A percentile compares a stretch with the other conserved stretches of the same genome.
phyloP scores from a whole-genome alignment of 2,888 invertebrate genomes.

The Ryuthela nishihirai region DNA sequence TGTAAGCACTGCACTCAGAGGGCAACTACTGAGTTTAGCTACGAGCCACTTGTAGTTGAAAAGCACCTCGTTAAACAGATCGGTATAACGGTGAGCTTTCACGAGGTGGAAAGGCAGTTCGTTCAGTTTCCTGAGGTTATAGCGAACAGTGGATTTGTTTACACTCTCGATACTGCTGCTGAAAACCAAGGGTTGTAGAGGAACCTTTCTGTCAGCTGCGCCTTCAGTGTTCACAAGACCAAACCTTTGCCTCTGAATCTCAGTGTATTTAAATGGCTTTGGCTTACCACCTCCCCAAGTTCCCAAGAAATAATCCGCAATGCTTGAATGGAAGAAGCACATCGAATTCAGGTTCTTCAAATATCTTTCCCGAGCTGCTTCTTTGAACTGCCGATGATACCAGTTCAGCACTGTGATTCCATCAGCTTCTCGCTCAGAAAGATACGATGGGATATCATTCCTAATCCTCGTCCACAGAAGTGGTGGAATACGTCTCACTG shows the following conservation, averaged over 20 bases:
- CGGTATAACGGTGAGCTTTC: conserved; percentile 80
- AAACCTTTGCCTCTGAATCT: conserved; percentile 67
- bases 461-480: conserved; percentile 94
- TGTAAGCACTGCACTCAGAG: conserved; percentile 85
- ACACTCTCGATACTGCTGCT: no score
- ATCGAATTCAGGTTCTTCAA: conserved; percentile 97
- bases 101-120: conserved; percentile 94
- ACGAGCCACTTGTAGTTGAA: conserved; percentile 98
- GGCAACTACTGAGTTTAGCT: conserved; percentile 91
- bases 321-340: conserved; percentile 92
- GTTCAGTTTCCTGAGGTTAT: conserved; percentile 93
- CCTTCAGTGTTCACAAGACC: conserved; percentile 51
- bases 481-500: conserved; percentile 90
- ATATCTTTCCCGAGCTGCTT: conserved; percentile 88
- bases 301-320: conserved; percentile 95
- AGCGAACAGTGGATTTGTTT: conserved; percentile 81
- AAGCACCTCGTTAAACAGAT: conserved; percentile 83
- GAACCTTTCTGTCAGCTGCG: conserved; percentile 71
- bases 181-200: conserved; percentile 87
- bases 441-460: conserved; percentile 92
- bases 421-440: conserved; percentile 94
- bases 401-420: conserved; percentile 97
- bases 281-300: conserved; percentile 91
- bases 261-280: conserved; percentile 95
- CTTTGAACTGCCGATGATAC: conserved; percentile 95